Percentiles rank a stretch among this genome's conserved stretches.
Conservation (phyloP, 2,797 vertebrate species). For the Bufotes viridis region DNA sequence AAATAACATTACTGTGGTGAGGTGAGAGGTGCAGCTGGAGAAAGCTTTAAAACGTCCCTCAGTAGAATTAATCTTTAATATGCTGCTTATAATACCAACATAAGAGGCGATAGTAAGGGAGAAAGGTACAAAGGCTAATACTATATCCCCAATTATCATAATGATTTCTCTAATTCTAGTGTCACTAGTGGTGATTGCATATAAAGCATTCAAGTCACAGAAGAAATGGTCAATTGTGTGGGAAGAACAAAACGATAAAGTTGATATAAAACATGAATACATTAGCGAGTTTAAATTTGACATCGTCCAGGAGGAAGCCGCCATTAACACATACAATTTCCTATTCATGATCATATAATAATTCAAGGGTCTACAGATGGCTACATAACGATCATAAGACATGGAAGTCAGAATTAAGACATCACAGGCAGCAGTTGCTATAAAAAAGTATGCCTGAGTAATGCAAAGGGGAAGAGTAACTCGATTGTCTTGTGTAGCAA, state of each 20-base stretch:
- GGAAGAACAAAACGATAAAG: neutral
- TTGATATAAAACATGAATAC: neutral
- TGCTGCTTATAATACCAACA: neutral
- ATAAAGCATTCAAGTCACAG: neutral
- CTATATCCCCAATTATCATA: neutral
- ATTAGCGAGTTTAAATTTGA: neutral
- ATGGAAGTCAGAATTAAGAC: neutral
- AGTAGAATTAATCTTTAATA: neutral
- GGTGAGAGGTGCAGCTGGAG: neutral
- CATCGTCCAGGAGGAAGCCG: neutral
- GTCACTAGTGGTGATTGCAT: neutral
- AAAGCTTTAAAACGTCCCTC: neutral
- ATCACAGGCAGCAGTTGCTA: neutral
- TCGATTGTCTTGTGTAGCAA: neutral
- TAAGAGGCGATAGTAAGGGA: conserved; percentile 4
- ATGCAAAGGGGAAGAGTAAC: neutral
- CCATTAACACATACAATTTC: no score
- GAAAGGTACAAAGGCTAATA: conserved; percentile 12
- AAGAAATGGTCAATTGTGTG: conserved; percentile 14
- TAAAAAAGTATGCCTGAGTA: neutral
- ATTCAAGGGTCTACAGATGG: no score
- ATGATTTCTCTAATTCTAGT: neutral
- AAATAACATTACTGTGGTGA: neutral
- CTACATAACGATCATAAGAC: no score
- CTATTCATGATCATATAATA: no score